These are phyloP conservation scores for Mechanitis mazaeus DNA, from an alignment of 2,888 invertebrate genomes.

Conservation along the genomic window DNA sequence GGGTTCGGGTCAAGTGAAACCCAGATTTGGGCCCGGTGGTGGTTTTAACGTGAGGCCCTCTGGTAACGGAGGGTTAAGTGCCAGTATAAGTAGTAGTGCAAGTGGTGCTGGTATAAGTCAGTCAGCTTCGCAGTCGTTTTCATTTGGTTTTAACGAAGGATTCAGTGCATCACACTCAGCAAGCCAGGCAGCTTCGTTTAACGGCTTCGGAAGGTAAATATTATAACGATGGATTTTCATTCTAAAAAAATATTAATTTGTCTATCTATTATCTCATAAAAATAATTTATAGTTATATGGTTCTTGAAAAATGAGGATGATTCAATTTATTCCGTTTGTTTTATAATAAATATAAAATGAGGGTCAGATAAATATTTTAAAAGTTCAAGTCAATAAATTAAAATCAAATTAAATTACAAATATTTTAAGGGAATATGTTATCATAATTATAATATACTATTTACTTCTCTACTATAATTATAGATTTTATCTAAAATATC, in stretches of 20 bases:
- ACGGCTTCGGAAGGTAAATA: constrained; percentile 62
- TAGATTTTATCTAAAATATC: neutral
- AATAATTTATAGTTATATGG: too few species aligned
- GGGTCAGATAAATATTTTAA: too few species aligned
- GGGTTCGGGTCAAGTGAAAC: constrained; percentile 41
- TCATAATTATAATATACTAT: too few species aligned
- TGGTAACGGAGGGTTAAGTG: constrained; percentile 60
- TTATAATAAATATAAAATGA: too few species aligned
- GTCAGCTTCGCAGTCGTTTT: constrained; percentile 67
- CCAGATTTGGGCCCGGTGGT: constrained; percentile 58
- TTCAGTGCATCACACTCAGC: constrained; percentile 72
- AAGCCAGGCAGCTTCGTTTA: constrained; percentile 68
- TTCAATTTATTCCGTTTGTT: too few species aligned
- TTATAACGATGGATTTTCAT: too few species aligned
- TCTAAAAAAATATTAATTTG: too few species aligned
- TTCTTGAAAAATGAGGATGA: too few species aligned
- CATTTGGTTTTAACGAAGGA: constrained; percentile 69
- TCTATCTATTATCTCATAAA: too few species aligned
- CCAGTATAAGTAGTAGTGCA: constrained; percentile 64
- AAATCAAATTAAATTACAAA: too few species aligned
- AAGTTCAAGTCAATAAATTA: too few species aligned
- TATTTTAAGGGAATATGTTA: too few species aligned
- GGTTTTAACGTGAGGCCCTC: constrained; percentile 65
- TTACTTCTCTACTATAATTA: neutral
- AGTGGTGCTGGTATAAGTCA: constrained; percentile 63